These are phyloP conservation scores for Hyperoplus immaculatus DNA, from an alignment of 2,797 vertebrate species.

Conservation along the genomic window DNA sequence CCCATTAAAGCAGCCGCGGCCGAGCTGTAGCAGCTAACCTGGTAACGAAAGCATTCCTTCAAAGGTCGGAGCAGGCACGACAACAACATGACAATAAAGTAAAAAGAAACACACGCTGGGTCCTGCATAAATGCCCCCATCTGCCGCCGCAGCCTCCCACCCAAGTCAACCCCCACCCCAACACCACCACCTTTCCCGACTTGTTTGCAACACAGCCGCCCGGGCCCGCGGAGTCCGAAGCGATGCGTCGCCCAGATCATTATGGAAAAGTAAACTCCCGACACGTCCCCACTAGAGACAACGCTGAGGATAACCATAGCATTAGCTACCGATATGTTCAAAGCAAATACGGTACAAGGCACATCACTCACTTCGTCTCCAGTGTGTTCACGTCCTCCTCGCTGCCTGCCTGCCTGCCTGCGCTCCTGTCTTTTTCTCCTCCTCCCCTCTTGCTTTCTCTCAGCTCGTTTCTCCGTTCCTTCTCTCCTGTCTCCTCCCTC, in stretches of 20 bases:
- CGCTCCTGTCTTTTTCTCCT: slow-evolving; percentile 52
- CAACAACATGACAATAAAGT: slow-evolving; percentile 8
- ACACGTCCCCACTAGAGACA: slow-evolving; percentile 6
- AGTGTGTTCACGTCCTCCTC: slow-evolving; percentile 63
- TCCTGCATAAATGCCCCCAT: slow-evolving; percentile 39
- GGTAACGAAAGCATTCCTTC: too few species aligned
- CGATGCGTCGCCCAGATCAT: slow-evolving; percentile 45
- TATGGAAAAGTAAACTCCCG: slow-evolving; percentile 58
- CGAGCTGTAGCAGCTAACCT: slow-evolving; percentile 12
- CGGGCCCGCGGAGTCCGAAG: slow-evolving; percentile 57
- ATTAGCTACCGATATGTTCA: neutral
- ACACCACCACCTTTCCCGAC: slow-evolving; percentile 39
- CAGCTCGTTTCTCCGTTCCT: slow-evolving; percentile 38
- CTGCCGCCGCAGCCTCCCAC: slow-evolving; percentile 54
- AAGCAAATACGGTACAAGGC: slow-evolving; percentile 30
- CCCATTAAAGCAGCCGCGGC: neutral
- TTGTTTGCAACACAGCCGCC: slow-evolving; percentile 52
- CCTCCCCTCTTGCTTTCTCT: slow-evolving; percentile 51
- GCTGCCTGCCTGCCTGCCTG: slow-evolving; percentile 25
- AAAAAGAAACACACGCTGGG: slow-evolving; percentile 17
- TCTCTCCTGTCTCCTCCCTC: slow-evolving; percentile 69
- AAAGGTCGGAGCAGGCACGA: too few species aligned
- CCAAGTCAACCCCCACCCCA: slow-evolving; percentile 17
- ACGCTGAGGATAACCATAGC: too few species aligned
- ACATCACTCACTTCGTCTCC: slow-evolving; percentile 81